These are phyloP conservation scores for Microtus pennsylvanicus DNA, from an alignment of 2,113 vertebrate species.

Conservation along the genomic window DNA sequence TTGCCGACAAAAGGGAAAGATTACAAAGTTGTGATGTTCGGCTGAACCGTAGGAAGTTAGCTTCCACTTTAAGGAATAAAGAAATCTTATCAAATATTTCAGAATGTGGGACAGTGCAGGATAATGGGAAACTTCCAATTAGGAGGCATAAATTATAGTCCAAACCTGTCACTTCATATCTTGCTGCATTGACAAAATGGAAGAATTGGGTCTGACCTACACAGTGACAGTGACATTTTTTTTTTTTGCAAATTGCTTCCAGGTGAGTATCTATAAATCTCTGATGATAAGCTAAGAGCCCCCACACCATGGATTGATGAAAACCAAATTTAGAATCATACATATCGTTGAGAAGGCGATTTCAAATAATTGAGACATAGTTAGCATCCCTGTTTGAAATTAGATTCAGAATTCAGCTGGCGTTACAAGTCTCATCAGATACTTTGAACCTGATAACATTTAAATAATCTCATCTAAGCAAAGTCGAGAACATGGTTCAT, in stretches of 20 bases:
- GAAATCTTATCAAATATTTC: neutral
- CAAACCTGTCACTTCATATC: neutral
- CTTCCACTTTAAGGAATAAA: constrained; percentile 4
- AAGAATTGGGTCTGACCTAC: neutral
- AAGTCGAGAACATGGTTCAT: constrained; percentile 8
- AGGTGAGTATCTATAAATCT: neutral
- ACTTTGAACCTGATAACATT: constrained; percentile 52
- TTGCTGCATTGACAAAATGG: constrained; percentile 17
- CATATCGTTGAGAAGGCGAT: constrained; percentile 15
- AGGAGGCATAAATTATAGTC: neutral
- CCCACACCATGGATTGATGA: constrained; percentile 33
- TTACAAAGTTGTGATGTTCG: neutral
- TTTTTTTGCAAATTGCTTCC: constrained; percentile 33
- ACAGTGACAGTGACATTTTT: neutral
- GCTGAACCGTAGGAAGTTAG: neutral
- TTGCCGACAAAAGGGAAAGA: neutral
- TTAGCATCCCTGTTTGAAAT: constrained; percentile 63
- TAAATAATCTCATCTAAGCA: constrained; percentile 59
- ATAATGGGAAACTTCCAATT: neutral
- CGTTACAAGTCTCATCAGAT: constrained; percentile 63
- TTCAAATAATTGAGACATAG: constrained; percentile 67
- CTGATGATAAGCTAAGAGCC: constrained; percentile 28
- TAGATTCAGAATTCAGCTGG: constrained; percentile 55
- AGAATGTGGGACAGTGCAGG: neutral
- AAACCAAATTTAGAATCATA: constrained; percentile 58